Conservation (phyloP, 1,140 invertebrate genomes). For the Platorchestia sp. region DNA sequence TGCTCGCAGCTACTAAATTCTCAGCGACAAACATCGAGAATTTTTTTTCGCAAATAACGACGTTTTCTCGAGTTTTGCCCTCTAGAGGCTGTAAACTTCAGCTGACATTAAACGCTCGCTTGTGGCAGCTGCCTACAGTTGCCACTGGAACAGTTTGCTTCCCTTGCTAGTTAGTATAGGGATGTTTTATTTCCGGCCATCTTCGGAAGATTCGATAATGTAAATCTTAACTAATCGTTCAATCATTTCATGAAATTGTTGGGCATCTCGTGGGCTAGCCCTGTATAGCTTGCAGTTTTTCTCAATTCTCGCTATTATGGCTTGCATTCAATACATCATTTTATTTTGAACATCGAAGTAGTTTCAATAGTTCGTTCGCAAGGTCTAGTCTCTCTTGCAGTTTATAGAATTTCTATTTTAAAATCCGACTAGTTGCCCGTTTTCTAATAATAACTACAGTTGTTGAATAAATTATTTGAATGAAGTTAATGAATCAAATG, state of each 20-base stretch:
- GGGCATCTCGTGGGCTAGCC: not conserved
- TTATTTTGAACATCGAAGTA: too few species aligned
- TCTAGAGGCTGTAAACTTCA: not conserved
- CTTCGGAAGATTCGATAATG: not conserved
- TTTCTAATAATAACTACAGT: too few species aligned
- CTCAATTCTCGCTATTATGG: not conserved
- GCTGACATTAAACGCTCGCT: not conserved
- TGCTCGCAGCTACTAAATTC: conserved; percentile 20
- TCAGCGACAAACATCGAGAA: conserved; percentile 16
- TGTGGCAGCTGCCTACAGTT: not conserved
- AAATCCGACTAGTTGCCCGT: too few species aligned
- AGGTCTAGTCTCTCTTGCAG: not conserved
- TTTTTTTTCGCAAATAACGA: not conserved
- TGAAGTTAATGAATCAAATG: too few species aligned
- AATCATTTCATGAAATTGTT: not conserved
- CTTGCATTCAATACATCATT: too few species aligned
- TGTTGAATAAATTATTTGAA: too few species aligned
- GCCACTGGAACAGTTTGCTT: not conserved
- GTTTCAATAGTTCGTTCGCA: too few species aligned
- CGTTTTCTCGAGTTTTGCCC: not conserved
- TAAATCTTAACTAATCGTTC: not conserved
- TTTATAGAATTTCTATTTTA: not conserved
- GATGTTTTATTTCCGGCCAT: not conserved
- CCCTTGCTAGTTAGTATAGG: not conserved
- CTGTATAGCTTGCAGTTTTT: not conserved